Conservation (phyloP, 1,140 invertebrate genomes). For the Lucilia sericata region DNA sequence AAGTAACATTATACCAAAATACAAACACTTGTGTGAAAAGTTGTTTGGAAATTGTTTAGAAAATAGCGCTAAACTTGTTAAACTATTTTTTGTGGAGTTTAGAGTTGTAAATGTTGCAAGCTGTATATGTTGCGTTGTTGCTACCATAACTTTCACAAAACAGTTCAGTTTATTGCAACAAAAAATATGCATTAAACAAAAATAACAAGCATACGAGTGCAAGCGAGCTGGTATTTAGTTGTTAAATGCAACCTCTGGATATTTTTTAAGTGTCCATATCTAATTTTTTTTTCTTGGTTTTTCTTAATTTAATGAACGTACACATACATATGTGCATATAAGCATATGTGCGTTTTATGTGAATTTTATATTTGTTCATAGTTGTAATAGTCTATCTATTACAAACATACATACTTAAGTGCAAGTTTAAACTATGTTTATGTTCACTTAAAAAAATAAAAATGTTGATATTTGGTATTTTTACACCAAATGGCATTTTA, state of each 20-base stretch:
- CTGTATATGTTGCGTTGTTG: not conserved
- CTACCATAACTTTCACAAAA: slow-evolving; percentile 9
- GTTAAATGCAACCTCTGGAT: not conserved
- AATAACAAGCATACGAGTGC: not conserved
- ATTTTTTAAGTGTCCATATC: not conserved
- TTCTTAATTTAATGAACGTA: not conserved
- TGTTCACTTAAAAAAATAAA: not conserved
- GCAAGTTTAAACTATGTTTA: not conserved
- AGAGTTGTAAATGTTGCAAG: not conserved
- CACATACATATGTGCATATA: not conserved
- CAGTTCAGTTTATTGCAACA: not conserved
- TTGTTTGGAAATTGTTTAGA: slow-evolving; percentile 7
- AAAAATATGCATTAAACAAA: not conserved
- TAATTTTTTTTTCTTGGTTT: not conserved
- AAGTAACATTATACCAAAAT: not conserved
- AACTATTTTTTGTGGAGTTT: slow-evolving; percentile 6
- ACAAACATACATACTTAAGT: no score
- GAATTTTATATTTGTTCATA: not conserved
- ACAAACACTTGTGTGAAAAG: not conserved
- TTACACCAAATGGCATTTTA: not conserved
- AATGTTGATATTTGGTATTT: not conserved
- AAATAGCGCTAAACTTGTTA: slow-evolving; percentile 22
- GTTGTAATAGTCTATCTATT: no score
- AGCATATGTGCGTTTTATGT: not conserved
- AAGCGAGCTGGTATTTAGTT: not conserved